Percentiles rank a stretch among this genome's conserved stretches.
phyloP scores from a whole-genome alignment of 1,140 invertebrate species.

The Lepidurus packardi region DNA sequence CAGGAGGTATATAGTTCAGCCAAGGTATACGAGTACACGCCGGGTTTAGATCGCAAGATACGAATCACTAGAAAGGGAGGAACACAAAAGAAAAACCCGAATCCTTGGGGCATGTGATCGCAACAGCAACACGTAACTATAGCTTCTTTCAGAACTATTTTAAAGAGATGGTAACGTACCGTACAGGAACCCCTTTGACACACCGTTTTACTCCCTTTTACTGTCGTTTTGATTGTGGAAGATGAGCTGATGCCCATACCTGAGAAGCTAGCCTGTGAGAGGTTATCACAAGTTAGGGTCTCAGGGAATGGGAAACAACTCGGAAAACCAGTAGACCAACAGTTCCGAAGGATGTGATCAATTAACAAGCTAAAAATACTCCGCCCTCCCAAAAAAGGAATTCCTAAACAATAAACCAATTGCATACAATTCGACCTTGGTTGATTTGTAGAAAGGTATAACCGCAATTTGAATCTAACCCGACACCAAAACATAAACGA shows the following conservation, averaged over 20 bases:
- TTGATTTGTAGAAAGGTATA: neutral
- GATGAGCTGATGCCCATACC: constrained; percentile 30
- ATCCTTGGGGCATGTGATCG: too few species aligned
- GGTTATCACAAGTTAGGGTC: constrained; percentile 35
- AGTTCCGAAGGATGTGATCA: neutral
- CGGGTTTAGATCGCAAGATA: too few species aligned
- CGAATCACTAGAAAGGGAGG: too few species aligned
- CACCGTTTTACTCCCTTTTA: neutral
- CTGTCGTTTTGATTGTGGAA: neutral
- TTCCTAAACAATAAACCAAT: neutral
- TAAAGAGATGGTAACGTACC: too few species aligned
- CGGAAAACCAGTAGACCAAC: neutral
- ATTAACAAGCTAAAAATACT: neutral
- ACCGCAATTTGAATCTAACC: neutral
- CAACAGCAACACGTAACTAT: too few species aligned
- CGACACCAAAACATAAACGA: neutral
- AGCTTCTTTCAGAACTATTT: too few species aligned
- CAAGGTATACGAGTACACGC: too few species aligned
- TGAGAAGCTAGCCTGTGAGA: constrained; percentile 35
- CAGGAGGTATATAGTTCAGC: too few species aligned
- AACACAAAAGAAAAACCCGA: too few species aligned
- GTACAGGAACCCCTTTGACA: neutral
- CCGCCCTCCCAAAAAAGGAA: neutral
- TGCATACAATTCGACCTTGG: neutral
- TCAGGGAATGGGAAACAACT: constrained; percentile 33